Evolutionary conservation across 2,888 invertebrate species (phyloP), one percentile per base, ranked within the genome.

Genomic region (Octonoba sinensis): DNA sequence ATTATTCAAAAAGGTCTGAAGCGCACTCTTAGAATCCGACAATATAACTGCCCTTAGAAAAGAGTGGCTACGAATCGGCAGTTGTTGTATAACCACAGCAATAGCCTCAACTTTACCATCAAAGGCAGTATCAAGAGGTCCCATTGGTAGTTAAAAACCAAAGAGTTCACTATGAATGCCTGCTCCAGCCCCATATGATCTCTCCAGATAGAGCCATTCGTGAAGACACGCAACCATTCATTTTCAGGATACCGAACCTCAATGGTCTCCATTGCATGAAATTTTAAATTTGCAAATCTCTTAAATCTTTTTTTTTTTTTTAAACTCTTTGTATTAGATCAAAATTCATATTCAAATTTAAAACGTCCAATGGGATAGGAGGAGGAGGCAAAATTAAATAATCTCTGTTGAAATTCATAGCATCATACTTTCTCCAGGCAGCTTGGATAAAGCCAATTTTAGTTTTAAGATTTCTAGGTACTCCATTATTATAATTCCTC

Each of bases 161-260:
- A 51, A 51, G n/a, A 51, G 51, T 51, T 51, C n/a, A 51, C 51
- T 15, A 51, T n/a, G n/a, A 18, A 51, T 51, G 11, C 51, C 51
- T 15, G 51, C 24, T 24, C 24, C 59, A 59, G 24, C 4, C 20
- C 59, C 22, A 27, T 24, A 12, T 24, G 24, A 27, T 24, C 56
- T 59, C 22, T 59, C 59, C 13, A 59, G 18, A 59, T 22, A 24
- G 59, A 59, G 27, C 59, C 22, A 18, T 59, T 24, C 6, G 24
- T 59, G 59, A 24, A 59, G 24, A 59, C n/a, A 59, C n/a, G 24
- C 24, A 59, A 22, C 24, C 24, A 59, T 13, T 59, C 24, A 22
- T 59, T 59, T 24, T 24, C 59, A 59, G 59, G 59, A 59, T 59
- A 59, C 1, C 59, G 13, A 59, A 59, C 22, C 22, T 59, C 59